These are phyloP conservation scores for Ichneumoninae sp. DNA, from an alignment of 2,888 invertebrate genomes.

Conservation along the genomic window DNA sequence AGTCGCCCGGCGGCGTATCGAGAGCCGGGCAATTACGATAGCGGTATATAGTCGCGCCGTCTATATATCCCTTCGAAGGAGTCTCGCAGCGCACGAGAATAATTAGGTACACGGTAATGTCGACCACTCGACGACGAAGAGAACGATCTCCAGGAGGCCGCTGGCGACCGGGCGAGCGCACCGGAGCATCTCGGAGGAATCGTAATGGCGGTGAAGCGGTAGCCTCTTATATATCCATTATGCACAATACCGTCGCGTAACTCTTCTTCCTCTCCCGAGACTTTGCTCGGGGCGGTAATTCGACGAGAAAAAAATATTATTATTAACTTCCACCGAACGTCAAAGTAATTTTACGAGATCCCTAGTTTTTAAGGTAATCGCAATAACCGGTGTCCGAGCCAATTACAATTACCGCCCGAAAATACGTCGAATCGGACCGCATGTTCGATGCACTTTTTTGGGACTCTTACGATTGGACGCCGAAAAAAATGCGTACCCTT, in stretches of 20 bases:
- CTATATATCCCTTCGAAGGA: constrained; percentile 35
- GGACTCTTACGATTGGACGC: no score
- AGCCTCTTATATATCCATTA: constrained; percentile 54
- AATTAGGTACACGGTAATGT: constrained; percentile 71
- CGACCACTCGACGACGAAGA: constrained; percentile 64
- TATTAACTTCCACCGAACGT: constrained; percentile 8
- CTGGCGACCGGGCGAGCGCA: constrained; percentile 37
- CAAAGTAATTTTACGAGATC: constrained; percentile 1
- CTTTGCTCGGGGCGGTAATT: constrained; percentile 29
- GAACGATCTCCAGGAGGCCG: constrained; percentile 49
- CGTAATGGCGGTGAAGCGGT: constrained; percentile 43
- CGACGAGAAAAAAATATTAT: not conserved
- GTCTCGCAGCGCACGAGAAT: constrained; percentile 61
- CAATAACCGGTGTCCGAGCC: not conserved
- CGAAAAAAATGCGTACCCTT: no score
- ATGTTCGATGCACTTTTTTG: no score
- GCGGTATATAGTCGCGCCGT: constrained; percentile 52
- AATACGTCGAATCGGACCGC: no score
- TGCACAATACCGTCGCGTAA: constrained; percentile 62
- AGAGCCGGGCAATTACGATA: constrained; percentile 67
- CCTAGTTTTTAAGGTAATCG: not conserved
- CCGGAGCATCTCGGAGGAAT: constrained; percentile 26
- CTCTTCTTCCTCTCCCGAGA: constrained; percentile 32
- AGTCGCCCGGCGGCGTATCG: constrained; percentile 54
- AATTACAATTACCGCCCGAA: no score